These are phyloP conservation scores for Chelonoidis abingdonii DNA, from an alignment of 2,113 vertebrate genomes.

Conservation along the genomic window DNA sequence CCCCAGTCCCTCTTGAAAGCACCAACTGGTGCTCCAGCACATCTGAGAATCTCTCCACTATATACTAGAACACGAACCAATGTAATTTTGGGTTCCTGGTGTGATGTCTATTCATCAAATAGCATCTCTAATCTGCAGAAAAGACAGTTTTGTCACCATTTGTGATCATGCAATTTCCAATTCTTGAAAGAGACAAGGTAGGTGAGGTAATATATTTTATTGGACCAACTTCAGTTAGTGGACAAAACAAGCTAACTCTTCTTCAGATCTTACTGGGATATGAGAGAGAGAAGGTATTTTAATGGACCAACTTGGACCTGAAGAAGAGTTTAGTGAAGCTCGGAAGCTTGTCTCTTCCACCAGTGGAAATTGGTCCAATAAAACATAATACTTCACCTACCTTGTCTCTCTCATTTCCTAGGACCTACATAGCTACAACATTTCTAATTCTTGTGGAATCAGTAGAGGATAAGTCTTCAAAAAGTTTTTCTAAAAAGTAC, in stretches of 20 bases:
- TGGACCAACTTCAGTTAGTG: neutral
- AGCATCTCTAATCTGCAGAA: accelerated
- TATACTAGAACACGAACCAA: accelerated
- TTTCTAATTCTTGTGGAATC: neutral
- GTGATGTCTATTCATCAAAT: accelerated
- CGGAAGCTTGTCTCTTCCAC: neutral
- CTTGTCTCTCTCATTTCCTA: neutral
- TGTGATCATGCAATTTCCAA: neutral
- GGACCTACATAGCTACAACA: neutral
- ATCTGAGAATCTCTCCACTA: accelerated
- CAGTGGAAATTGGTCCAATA: neutral
- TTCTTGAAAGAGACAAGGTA: neutral
- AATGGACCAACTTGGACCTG: neutral
- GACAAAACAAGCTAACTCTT: neutral
- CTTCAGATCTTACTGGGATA: neutral
- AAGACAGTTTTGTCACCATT: neutral
- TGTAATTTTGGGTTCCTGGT: accelerated
- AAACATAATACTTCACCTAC: neutral
- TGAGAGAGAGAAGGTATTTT: too few species aligned
- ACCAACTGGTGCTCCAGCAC: neutral
- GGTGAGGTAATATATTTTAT: neutral
- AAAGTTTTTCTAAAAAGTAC: neutral
- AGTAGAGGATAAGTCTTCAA: neutral
- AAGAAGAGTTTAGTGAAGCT: neutral
- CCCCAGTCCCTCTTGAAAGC: neutral